Conservation (phyloP, 1,140 invertebrate species). For the Lethocerus indicus region DNA sequence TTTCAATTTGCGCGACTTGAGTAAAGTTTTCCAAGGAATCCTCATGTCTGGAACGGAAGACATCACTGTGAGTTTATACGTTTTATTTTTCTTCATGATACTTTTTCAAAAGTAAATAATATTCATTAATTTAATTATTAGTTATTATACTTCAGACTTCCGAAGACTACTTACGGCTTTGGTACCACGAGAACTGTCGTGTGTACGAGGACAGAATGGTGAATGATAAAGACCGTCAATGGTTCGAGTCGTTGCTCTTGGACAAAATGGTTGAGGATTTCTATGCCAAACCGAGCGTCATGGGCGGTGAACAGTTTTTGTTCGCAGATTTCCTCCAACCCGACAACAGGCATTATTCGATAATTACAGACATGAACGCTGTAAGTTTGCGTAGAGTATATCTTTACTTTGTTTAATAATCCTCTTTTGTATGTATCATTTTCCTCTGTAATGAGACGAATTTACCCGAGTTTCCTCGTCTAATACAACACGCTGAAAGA, state of each 20-base stretch:
- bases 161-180: constrained; percentile 29
- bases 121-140: neutral
- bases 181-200: constrained; percentile 50
- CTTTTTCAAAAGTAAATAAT: neutral
- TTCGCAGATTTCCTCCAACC: too few relatives aligned
- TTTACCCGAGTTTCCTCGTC: too few relatives aligned
- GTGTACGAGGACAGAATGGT: constrained; percentile 52
- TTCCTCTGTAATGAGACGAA: too few relatives aligned
- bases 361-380: too few relatives aligned
- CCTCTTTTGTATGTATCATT: too few relatives aligned
- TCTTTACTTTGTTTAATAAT: too few relatives aligned
- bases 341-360: too few relatives aligned
- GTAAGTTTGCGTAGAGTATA: too few relatives aligned
- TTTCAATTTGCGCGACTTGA: constrained; percentile 49
- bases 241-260: constrained; percentile 35
- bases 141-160: constrained; percentile 22
- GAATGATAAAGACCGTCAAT: constrained; percentile 38
- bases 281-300: constrained; percentile 2
- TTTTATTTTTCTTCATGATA: constrained; percentile 1
- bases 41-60: constrained; percentile 35
- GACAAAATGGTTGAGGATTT: constrained; percentile 29
- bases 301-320: neutral
- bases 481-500: too few relatives aligned
- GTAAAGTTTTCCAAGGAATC: constrained; percentile 60
- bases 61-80: constrained; percentile 25